Conservation (phyloP, 2,888 invertebrate species). For the Drosophila kuntzei region DNA sequence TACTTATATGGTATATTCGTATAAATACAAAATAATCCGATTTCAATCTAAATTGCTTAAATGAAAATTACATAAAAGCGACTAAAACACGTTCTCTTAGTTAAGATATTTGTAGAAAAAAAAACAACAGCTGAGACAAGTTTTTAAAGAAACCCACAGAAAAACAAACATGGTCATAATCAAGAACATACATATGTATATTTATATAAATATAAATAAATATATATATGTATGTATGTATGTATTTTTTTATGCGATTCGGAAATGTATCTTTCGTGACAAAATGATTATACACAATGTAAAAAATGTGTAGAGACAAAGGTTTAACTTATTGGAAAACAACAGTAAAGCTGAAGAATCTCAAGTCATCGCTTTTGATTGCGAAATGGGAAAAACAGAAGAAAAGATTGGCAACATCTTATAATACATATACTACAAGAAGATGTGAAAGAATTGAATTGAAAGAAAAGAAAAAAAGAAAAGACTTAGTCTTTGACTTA, state of each 20-base stretch:
- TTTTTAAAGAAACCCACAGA: conserved; percentile 19
- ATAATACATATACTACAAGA: too few relatives aligned
- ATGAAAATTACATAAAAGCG: conserved; percentile 23
- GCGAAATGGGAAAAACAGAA: conserved; percentile 16
- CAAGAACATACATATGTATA: conserved; percentile 21
- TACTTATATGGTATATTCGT: conserved; percentile 7
- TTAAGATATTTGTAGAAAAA: conserved; percentile 12
- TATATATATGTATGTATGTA: neutral
- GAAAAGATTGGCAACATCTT: conserved; percentile 22
- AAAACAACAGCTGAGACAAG: conserved; percentile 18
- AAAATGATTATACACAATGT: conserved; percentile 14
- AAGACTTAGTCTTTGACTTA: conserved; percentile 16
- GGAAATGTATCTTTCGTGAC: conserved; percentile 33
- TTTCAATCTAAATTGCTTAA: conserved; percentile 28
- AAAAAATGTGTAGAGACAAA: conserved; percentile 7
- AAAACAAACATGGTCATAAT: conserved; percentile 28
- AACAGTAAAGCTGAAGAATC: conserved; percentile 28
- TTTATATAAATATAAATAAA: neutral
- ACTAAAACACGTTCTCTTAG: conserved; percentile 23
- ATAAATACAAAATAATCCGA: conserved; percentile 12
- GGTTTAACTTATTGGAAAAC: conserved; percentile 21
- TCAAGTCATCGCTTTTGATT: conserved; percentile 47
- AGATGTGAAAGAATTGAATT: conserved; percentile 8
- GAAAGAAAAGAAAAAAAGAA: conserved; percentile 1
- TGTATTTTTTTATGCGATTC: conserved; percentile 18